Evolutionary conservation across 2,797 vertebrate species (phyloP).

Genomic region (Morus bassanus): DNA sequence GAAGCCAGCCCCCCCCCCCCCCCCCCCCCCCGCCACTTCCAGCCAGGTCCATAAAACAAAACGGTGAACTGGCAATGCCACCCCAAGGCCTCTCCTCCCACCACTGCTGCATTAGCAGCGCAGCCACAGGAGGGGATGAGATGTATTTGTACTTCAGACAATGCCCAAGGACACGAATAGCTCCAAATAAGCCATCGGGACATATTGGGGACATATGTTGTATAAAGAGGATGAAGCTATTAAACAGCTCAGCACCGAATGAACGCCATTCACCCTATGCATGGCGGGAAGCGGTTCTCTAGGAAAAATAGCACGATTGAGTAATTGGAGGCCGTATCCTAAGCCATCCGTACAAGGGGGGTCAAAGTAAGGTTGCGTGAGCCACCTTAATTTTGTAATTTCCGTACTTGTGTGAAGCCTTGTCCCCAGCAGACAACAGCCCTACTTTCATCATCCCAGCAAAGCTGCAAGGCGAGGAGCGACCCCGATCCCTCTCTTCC

Average conservation of each 20-base stretch:
- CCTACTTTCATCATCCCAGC: not conserved
- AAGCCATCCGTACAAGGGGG: not conserved
- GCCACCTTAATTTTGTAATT: not conserved
- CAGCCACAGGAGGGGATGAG: fast-evolving
- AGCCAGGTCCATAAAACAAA: not conserved
- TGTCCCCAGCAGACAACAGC: no score
- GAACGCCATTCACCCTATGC: not conserved
- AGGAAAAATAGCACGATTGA: not conserved
- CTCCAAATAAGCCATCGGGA: not conserved
- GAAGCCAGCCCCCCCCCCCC: not conserved
- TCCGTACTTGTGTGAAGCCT: not conserved
- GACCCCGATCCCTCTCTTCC: no score
- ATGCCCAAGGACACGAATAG: not conserved
- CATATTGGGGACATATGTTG: not conserved
- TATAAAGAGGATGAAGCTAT: not conserved
- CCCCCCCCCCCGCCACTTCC: not conserved
- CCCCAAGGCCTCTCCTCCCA: not conserved
- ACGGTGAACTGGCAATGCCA: not conserved
- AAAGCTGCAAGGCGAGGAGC: fast-evolving
- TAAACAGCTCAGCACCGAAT: not conserved
- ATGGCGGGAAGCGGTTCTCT: not conserved
- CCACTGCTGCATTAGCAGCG: fast-evolving
- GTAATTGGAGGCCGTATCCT: not conserved
- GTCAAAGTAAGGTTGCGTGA: not conserved
- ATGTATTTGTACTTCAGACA: not conserved